These are phyloP conservation scores for Schizothorax lantsangensis DNA, from an alignment of 2,797 vertebrate species.

Conservation along the genomic window DNA sequence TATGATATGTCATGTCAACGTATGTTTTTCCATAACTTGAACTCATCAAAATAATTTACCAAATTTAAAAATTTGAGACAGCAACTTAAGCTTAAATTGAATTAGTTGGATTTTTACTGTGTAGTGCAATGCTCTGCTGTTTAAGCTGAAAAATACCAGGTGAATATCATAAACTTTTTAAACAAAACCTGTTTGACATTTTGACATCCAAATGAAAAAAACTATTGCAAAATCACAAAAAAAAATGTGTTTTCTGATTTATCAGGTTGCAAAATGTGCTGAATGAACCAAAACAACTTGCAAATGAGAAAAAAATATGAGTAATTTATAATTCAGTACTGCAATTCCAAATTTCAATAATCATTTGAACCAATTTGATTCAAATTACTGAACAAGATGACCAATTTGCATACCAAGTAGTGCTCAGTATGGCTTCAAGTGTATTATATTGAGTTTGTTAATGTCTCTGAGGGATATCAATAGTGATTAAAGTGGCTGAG, in stretches of 20 bases:
- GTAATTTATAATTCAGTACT: neutral
- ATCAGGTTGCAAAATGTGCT: neutral
- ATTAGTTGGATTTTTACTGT: neutral
- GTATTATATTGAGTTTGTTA: constrained; percentile 14
- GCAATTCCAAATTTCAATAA: neutral
- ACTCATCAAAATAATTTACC: neutral
- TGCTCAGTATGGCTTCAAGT: neutral
- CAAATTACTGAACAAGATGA: neutral
- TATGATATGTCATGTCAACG: neutral
- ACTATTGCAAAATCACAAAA: neutral
- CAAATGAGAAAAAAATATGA: neutral
- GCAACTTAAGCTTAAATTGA: neutral
- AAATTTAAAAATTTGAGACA: neutral
- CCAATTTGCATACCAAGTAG: neutral
- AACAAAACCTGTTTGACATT: neutral
- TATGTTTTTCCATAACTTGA: neutral
- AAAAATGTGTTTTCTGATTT: neutral
- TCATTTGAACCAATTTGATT: neutral
- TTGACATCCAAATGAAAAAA: neutral
- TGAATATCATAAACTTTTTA: neutral
- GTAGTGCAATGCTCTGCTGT: neutral
- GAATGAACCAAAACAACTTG: neutral
- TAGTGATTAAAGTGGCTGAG: neutral
- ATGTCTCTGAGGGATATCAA: neutral
- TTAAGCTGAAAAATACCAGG: neutral